Base-by-base conservation (phyloP, 2,888 invertebrate genomes). In the Tipula helvola region DNA sequence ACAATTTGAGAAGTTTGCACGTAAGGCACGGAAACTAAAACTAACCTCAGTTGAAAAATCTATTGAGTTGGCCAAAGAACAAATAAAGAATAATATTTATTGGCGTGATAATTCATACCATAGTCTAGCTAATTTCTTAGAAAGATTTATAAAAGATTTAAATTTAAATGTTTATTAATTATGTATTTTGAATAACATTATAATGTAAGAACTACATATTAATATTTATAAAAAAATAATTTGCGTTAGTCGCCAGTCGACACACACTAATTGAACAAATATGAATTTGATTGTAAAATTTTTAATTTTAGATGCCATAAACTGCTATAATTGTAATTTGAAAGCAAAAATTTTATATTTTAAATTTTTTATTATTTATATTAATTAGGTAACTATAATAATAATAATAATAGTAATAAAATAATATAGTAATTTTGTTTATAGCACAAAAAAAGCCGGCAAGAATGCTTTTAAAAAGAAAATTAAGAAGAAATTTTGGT, bases 21-120 rank as follows among this genome's bases (percentile, higher is more conserved):
- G 88, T 36, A 90, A 90, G 28, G 90, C 91, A 36, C 89, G 89
- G 10, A 90, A 90, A 84, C 88, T 91, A 85, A 91, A 91, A 8
- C 88, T 92, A 0, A 90, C 89, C 86, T 90, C 91, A 2, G 90
- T 91, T 28, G 91, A 90, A 86, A 87, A 89, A 7, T 90, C 91
- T 86, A 91, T 92, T 36, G 89, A 89, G 39, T 88, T 91, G 87
- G 91, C 92, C 47, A 89, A 90, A 89, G 90, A 91, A 88, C 90
- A 91, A 88, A 91, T 92, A 10, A 91, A 91, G 87, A 91, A 91
- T 86, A 92, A 92, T 87, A 91, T 92, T 86, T 90, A 90, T 87
- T 92, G 92, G 92, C 90, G 91, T 87, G 89, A 88, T 87, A 90
- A 90, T 88, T 91, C 91, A 44, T 91, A 91, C 88, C 90, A 91